Percentiles rank a stretch among this genome's conserved stretches.
Evolutionary conservation across 2,888 invertebrate genomes (phyloP).

Genomic region (Tinea trinotella): DNA sequence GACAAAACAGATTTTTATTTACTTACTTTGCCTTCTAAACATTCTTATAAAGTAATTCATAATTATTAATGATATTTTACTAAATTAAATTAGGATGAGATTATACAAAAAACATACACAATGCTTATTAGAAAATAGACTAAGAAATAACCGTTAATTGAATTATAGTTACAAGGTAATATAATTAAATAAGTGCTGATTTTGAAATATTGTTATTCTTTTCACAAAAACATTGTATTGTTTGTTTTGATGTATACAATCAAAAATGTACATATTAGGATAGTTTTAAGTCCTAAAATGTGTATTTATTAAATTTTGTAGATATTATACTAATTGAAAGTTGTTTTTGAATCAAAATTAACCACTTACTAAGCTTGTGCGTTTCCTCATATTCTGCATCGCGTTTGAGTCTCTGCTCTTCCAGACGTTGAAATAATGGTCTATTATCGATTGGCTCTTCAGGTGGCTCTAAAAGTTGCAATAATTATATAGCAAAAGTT

Average conservation of each 20-base stretch:
- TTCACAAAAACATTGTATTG: too few relatives aligned
- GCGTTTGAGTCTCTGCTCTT: slow-evolving; percentile 92
- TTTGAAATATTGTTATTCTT: too few relatives aligned
- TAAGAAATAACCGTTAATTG: too few relatives aligned
- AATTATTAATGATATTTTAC: too few relatives aligned
- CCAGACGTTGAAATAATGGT: slow-evolving; percentile 91
- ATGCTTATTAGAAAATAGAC: background rate
- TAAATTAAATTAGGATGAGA: too few relatives aligned
- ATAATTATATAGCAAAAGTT: background rate
- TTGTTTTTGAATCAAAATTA: too few relatives aligned
- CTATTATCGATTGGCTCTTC: slow-evolving; percentile 87
- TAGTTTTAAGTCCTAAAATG: too few relatives aligned
- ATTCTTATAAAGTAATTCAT: background rate
- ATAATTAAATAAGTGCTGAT: background rate
- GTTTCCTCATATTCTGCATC: slow-evolving; percentile 97
- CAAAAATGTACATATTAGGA: too few relatives aligned
- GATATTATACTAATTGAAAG: too few relatives aligned
- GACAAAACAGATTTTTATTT: too few relatives aligned
- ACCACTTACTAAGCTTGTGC: slow-evolving; percentile 93
- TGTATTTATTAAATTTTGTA: too few relatives aligned
- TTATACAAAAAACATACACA: background rate
- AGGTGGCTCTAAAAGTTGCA: slow-evolving; percentile 82
- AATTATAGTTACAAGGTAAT: background rate
- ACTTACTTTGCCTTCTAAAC: background rate
- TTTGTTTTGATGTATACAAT: too few relatives aligned